Base-by-base conservation (phyloP, 1,140 invertebrate species). In the Hyles euphorbiae region DNA sequence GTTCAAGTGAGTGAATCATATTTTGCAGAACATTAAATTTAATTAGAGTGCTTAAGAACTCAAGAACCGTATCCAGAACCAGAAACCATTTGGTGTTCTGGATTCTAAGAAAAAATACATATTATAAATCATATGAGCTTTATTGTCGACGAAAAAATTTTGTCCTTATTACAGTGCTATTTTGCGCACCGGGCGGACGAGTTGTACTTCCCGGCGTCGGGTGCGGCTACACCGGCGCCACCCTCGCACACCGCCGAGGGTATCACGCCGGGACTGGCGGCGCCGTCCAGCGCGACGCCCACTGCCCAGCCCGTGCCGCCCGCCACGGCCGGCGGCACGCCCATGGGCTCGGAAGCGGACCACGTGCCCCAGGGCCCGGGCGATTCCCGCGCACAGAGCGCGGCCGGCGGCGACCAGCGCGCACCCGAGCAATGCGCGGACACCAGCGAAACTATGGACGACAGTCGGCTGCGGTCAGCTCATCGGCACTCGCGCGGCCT, bases 151-250 rank as follows among this genome's bases (percentile, higher is more conserved):
- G 22, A 22, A 22, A 22, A 22, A 1, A 22, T 40, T 5, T 40
- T 5, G 36, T 34, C 33, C 49, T 1, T 22, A 22, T 9, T 50
- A 2, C 67, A 96, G 73, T 96, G 95, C 74, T 98, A 98, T 82
- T 95, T 97, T 73, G 91, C 92, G 11, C 92, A 93, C 10, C 90
- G 96, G 48, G 92, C 93, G 5, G 94, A 94, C 78, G 94, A 96
- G 66, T 70, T 95, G 22, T 89, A 93, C 59, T 92, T 95, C 71
- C 92, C 92, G 91, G 81, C 94, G 93, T 72, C 71, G 93, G 44
- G 83, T 89, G 93, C 67, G 90, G 91, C 62, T 10, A 72, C 74
- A 3, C 63, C 70, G 7, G 56, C 76, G 60, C 71, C 67, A 53
- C 59, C 64, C 56, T 52, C 67, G 51, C 53, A 65, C 58, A 46